phyloP scores from a whole-genome alignment of 2,797 vertebrate species.

The Gobionotothen gibberifrons region DNA sequence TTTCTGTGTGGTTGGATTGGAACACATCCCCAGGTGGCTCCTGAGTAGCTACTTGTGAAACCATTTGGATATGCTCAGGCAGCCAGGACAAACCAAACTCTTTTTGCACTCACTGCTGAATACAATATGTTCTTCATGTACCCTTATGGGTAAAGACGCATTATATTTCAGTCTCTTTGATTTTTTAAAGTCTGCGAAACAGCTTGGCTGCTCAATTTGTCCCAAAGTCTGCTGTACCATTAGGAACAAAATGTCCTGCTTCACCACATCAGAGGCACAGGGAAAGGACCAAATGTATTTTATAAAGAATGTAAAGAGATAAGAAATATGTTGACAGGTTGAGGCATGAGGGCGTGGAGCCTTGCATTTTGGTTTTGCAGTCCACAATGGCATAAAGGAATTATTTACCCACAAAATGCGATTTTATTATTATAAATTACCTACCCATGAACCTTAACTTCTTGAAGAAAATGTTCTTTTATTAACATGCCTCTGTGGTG shows the following conservation, averaged over 20 bases:
- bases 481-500: no score
- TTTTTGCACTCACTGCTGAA: conserved; percentile 9
- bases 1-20: not conserved
- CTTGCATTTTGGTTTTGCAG: not conserved
- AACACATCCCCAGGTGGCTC: not conserved
- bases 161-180: conserved; percentile 18
- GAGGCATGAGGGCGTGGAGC: not conserved
- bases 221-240: not conserved
- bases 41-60: not conserved
- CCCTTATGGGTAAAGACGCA: not conserved
- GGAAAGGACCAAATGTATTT: not conserved
- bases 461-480: no score
- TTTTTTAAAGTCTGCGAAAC: conserved; percentile 2
- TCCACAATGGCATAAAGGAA: not conserved
- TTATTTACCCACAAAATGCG: no score
- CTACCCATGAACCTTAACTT: no score
- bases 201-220: conserved; percentile 5
- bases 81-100: not conserved
- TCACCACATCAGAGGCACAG: conserved; percentile 1
- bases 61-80: conserved; percentile 3
- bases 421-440: no score
- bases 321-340: not conserved
- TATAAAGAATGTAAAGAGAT: not conserved
- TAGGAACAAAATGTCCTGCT: not conserved
- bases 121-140: not conserved